Evolutionary conservation across 1,140 invertebrate genomes (phyloP).

Genomic region (Ips typographus): DNA sequence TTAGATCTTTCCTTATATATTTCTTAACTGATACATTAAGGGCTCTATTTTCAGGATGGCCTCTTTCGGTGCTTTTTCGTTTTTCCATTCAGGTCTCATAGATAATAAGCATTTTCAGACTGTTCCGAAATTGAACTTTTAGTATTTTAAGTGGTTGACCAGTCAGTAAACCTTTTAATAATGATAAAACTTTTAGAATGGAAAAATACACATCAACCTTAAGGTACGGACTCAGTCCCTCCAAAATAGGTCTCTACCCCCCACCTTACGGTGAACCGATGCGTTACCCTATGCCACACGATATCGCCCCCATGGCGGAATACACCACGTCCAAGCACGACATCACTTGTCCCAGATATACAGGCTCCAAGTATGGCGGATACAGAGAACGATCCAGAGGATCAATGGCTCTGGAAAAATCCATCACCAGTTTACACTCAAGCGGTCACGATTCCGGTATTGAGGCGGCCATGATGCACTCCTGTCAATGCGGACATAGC

Average conservation of each 20-base stretch:
- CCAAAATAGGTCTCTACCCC: slow-evolving; percentile 46
- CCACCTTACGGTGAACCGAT: slow-evolving; percentile 42
- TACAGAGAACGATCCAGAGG: slow-evolving; percentile 42
- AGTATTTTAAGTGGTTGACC: too few relatives aligned
- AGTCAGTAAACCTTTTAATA: neutral
- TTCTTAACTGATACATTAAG: too few relatives aligned
- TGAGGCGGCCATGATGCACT: slow-evolving; percentile 49
- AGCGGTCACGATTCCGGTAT: slow-evolving; percentile 80
- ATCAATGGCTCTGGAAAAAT: slow-evolving; percentile 59
- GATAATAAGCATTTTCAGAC: too few relatives aligned
- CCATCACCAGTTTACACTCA: slow-evolving; percentile 74
- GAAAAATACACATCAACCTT: slow-evolving; percentile 45
- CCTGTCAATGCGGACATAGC: slow-evolving; percentile 69
- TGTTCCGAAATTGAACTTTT: too few relatives aligned
- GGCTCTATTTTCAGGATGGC: too few relatives aligned
- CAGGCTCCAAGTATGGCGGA: slow-evolving; percentile 20
- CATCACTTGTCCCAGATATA: slow-evolving; percentile 40
- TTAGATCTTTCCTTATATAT: too few relatives aligned
- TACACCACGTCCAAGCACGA: slow-evolving; percentile 43
- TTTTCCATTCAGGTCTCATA: too few relatives aligned
- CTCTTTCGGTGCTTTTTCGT: too few relatives aligned
- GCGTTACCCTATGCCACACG: slow-evolving; percentile 39
- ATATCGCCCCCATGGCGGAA: slow-evolving; percentile 36
- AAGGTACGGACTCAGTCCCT: slow-evolving; percentile 42
- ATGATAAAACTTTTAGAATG: slow-evolving; percentile 6